A percentile compares a stretch with the other conserved stretches of the same genome.
These are phyloP conservation scores for Drosophila mojavensis DNA, from an alignment of 1,140 invertebrate genomes.

Conservation along the genomic window DNA sequence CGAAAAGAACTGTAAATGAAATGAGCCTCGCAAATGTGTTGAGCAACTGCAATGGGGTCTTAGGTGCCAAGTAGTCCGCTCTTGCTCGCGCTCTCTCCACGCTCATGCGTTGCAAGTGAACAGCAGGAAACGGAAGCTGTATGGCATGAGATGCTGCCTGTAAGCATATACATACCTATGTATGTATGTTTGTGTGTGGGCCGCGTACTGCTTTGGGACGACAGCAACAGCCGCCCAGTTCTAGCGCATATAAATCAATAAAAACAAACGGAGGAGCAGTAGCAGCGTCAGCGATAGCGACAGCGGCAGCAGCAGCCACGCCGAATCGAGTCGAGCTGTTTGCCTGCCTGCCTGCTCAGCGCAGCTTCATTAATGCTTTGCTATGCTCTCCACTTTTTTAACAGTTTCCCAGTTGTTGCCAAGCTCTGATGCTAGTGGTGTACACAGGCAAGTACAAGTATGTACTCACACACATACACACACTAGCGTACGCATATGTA, in stretches of 20 bases:
- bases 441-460: slow-evolving; percentile 49
- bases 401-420: slow-evolving; percentile 23
- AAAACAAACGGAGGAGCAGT: slow-evolving; percentile 45
- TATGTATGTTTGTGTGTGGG: slow-evolving; percentile 15
- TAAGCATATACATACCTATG: slow-evolving; percentile 1
- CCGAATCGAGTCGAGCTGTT: slow-evolving; percentile 39
- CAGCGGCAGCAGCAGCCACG: slow-evolving; percentile 28
- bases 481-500: slow-evolving; percentile 29
- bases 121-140: slow-evolving; percentile 72
- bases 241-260: slow-evolving; percentile 78
- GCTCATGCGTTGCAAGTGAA: slow-evolving; percentile 48
- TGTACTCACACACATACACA: slow-evolving; percentile 8
- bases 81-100: slow-evolving; percentile 15
- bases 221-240: slow-evolving; percentile 69
- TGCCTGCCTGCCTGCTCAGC: slow-evolving; percentile 26
- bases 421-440: slow-evolving; percentile 50
- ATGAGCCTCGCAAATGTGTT: slow-evolving; percentile 65
- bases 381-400: slow-evolving; percentile 34
- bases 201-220: slow-evolving; percentile 61
- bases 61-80: neutral
- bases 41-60: slow-evolving; percentile 60
- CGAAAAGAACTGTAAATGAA: slow-evolving; percentile 55
- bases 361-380: slow-evolving; percentile 60
- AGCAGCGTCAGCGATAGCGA: slow-evolving; percentile 25
- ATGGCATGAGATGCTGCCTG: slow-evolving; percentile 40